These are phyloP conservation scores for Galago senegalensis DNA, from an alignment of 2,797 vertebrate genomes.

Conservation along the genomic window DNA sequence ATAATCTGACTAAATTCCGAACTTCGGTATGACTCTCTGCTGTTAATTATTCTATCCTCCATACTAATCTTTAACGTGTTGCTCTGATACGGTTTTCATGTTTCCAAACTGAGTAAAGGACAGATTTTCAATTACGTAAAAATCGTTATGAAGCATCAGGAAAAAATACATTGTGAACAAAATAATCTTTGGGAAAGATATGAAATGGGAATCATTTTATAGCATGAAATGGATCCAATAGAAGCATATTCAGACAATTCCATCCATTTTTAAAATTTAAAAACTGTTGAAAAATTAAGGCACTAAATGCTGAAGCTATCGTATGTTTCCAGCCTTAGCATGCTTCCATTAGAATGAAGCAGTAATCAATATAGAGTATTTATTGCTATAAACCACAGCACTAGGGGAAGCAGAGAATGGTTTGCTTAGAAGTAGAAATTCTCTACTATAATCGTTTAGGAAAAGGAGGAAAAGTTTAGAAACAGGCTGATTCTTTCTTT, in stretches of 20 bases:
- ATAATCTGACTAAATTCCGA: conserved; percentile 72
- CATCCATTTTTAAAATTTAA: conserved; percentile 87
- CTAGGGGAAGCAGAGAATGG: conserved; percentile 60
- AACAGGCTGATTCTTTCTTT: conserved; percentile 60
- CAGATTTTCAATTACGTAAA: conserved; percentile 78
- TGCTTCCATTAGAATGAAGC: conserved; percentile 88
- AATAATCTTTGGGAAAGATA: conserved; percentile 75
- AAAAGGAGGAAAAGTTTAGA: conserved; percentile 63
- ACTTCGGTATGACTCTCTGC: conserved; percentile 45
- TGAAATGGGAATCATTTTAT: conserved; percentile 72
- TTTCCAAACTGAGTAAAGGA: conserved; percentile 66
- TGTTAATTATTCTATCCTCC: conserved; percentile 56
- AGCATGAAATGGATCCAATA: conserved; percentile 68
- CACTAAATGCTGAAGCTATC: conserved; percentile 82
- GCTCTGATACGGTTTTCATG: conserved; percentile 74
- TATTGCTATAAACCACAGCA: conserved; percentile 83
- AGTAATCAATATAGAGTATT: conserved; percentile 89
- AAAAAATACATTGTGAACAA: conserved; percentile 70
- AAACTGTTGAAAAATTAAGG: conserved; percentile 89
- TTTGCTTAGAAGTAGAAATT: conserved; percentile 74
- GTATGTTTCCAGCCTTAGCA: conserved; percentile 76
- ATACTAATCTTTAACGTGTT: conserved; percentile 34
- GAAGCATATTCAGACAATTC: conserved; percentile 71
- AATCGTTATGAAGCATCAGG: conserved; percentile 56
- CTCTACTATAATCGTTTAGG: conserved; percentile 70